Conservation (phyloP, 2,888 invertebrate species). For the Diploptera punctata region DNA sequence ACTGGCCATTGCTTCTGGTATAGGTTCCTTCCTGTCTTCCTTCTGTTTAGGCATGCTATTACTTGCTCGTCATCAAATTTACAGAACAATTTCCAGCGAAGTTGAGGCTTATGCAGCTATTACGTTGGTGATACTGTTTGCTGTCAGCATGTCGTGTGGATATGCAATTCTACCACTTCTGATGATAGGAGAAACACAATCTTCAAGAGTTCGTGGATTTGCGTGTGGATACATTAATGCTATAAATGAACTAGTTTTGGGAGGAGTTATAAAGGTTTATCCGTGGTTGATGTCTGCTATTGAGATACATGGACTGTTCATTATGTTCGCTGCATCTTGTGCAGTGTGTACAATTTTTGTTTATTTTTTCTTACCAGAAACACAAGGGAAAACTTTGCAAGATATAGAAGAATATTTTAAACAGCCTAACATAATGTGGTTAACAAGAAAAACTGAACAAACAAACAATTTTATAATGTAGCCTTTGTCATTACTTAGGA, state of each 20-base stretch:
- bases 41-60: too few relatives aligned
- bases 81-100: too few relatives aligned
- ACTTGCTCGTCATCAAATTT: too few relatives aligned
- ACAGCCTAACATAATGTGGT: slow-evolving; percentile 61
- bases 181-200: slow-evolving; percentile 77
- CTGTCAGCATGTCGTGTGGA: too few relatives aligned
- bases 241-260: slow-evolving; percentile 71
- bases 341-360: slow-evolving; percentile 68
- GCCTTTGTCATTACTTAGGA: too few relatives aligned
- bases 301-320: slow-evolving; percentile 72
- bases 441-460: too few relatives aligned
- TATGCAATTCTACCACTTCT: slow-evolving; percentile 77
- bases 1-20: slow-evolving; percentile 69
- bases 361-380: slow-evolving; percentile 75
- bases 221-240: slow-evolving; percentile 78
- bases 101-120: too few relatives aligned
- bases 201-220: slow-evolving; percentile 73
- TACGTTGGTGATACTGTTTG: too few relatives aligned
- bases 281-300: slow-evolving; percentile 58
- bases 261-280: slow-evolving; percentile 72
- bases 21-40: too few relatives aligned
- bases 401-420: slow-evolving; percentile 83
- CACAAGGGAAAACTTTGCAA: slow-evolving; percentile 71
- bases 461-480: too few relatives aligned
- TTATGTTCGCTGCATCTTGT: slow-evolving; percentile 70